Evolutionary conservation across 1,140 invertebrate genomes (phyloP).

Genomic region (Proctacanthus coquilletti): DNA sequence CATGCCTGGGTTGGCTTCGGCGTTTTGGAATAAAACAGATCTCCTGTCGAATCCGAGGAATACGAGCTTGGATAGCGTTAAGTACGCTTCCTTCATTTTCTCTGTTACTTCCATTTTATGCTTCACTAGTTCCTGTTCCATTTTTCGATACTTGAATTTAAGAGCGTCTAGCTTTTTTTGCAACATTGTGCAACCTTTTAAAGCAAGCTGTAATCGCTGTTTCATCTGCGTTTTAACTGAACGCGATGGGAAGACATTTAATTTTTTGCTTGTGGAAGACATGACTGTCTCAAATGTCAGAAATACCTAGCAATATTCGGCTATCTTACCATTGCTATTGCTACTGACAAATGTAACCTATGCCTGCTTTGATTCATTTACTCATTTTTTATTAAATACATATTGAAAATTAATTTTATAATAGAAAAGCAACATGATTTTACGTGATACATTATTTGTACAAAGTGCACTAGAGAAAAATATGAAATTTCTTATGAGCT

Average conservation of each 20-base stretch:
- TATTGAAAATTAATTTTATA: no score
- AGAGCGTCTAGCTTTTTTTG: constrained; percentile 22
- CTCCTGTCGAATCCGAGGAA: constrained; percentile 19
- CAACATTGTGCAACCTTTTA: constrained; percentile 14
- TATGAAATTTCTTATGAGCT: no score
- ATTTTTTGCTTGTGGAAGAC: constrained; percentile 11
- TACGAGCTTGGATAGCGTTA: constrained; percentile 21
- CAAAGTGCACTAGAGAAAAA: no score
- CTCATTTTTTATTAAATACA: no score
- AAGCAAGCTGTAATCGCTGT: constrained; percentile 12
- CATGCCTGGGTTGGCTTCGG: constrained; percentile 6
- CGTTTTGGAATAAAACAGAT: constrained; percentile 11
- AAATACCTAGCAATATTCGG: no score
- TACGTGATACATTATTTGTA: no score
- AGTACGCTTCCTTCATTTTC: constrained; percentile 14
- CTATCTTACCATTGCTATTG: no score
- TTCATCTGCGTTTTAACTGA: constrained; percentile 21
- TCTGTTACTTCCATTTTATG: constrained; percentile 9
- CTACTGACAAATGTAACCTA: no score
- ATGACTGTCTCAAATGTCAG: no score
- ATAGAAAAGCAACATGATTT: no score
- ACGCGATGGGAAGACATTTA: constrained; percentile 19
- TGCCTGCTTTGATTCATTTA: no score
- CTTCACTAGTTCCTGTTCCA: constrained; percentile 2
- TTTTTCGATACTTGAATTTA: constrained; percentile 17